Conservation (phyloP, 1,140 invertebrate species). For the Linepithema humile region DNA sequence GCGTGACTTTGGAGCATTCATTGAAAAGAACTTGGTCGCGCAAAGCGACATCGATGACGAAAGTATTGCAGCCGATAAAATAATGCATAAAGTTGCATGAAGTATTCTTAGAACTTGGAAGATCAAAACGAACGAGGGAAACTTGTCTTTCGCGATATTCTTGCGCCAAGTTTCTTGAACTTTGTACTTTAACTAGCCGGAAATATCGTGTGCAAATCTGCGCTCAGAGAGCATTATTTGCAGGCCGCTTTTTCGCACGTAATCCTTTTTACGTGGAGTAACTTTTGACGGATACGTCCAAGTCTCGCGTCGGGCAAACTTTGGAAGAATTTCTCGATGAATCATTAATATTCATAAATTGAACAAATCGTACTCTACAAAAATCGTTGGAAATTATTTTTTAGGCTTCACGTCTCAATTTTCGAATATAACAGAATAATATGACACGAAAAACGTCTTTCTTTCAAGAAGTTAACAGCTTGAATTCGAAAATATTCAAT, state of each 20-base stretch:
- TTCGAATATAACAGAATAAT: background rate
- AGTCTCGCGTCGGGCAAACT: background rate
- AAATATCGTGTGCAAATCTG: slow-evolving; percentile 42
- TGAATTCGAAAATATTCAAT: background rate
- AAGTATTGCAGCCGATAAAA: background rate
- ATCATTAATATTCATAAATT: background rate
- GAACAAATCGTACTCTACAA: background rate
- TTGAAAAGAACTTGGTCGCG: background rate
- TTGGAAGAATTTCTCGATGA: background rate
- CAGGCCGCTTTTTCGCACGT: background rate
- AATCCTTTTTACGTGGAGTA: background rate
- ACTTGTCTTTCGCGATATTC: slow-evolving; percentile 10
- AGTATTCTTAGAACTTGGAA: background rate
- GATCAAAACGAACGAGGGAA: background rate
- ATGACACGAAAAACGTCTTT: background rate
- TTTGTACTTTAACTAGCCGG: slow-evolving; percentile 38
- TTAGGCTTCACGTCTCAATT: background rate
- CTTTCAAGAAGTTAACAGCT: background rate
- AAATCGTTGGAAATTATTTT: background rate
- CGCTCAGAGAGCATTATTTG: slow-evolving; percentile 22
- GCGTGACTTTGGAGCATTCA: slow-evolving; percentile 17
- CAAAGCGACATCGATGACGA: slow-evolving; percentile 30
- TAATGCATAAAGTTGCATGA: background rate
- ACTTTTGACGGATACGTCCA: background rate
- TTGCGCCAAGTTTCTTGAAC: slow-evolving; percentile 23